These are phyloP conservation scores for Epinephelus fuscoguttatus DNA, from an alignment of 2,113 vertebrate species.

Conservation along the genomic window DNA sequence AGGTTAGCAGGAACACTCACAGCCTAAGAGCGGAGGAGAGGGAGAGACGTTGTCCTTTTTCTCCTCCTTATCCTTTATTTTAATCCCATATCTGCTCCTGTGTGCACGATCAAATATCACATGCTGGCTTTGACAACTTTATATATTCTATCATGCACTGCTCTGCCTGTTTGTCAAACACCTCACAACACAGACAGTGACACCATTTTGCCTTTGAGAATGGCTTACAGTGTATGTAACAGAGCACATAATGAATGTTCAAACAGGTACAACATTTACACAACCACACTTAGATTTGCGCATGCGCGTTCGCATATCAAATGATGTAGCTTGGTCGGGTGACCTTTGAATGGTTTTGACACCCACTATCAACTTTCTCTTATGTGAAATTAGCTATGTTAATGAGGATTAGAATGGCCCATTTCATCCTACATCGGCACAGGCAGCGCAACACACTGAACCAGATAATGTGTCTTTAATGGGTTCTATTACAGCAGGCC, in stretches of 20 bases:
- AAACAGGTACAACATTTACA: constrained; percentile 12
- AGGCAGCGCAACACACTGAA: constrained; percentile 67
- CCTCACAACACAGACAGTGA: background rate
- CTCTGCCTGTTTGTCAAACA: constrained; percentile 5
- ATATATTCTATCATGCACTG: background rate
- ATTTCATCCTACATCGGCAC: constrained; percentile 71
- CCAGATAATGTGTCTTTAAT: constrained; percentile 76
- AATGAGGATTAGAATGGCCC: constrained; percentile 77
- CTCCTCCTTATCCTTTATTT: background rate
- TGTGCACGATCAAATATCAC: background rate
- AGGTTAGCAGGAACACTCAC: constrained; percentile 40
- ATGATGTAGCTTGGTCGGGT: constrained; percentile 41
- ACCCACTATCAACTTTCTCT: constrained; percentile 70
- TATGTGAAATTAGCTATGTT: constrained; percentile 79
- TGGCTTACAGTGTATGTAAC: background rate
- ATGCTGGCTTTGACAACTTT: constrained; percentile 25
- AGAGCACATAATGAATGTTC: background rate
- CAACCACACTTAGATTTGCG: background rate
- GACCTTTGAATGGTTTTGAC: constrained; percentile 75
- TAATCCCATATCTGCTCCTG: background rate
- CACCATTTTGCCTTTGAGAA: background rate
- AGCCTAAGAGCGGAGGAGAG: background rate
- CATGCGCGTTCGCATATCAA: constrained; percentile 5
- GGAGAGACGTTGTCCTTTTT: constrained; percentile 15
- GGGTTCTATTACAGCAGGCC: constrained; percentile 64